Evolutionary conservation across 2,113 vertebrate species (phyloP).

Genomic region (Hemibagrus wyckioides): DNA sequence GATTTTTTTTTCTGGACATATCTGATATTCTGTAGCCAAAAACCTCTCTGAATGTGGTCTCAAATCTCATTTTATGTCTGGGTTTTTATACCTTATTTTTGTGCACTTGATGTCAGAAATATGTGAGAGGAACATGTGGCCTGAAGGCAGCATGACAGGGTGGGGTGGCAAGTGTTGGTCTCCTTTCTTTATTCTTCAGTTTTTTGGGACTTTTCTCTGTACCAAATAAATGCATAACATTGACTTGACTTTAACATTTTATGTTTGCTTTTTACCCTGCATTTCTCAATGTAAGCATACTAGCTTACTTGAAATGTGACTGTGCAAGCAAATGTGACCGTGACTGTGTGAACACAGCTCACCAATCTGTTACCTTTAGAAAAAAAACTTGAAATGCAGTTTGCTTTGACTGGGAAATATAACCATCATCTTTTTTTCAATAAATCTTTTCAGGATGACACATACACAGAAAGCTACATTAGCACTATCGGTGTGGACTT

Average conservation of each 20-base stretch:
- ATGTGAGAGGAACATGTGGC: background rate
- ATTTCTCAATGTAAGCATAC: background rate
- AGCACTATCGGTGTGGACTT: conserved; percentile 99
- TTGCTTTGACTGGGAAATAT: background rate
- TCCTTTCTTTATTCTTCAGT: too few species aligned
- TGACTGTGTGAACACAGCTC: background rate
- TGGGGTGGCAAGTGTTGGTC: background rate
- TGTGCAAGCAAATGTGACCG: background rate
- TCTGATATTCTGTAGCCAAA: background rate
- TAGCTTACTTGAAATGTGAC: background rate
- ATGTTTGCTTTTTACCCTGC: background rate
- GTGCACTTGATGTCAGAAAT: background rate
- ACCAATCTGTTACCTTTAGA: background rate
- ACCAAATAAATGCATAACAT: background rate
- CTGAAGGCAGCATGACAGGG: background rate
- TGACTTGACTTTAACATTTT: background rate
- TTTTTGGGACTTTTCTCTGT: background rate
- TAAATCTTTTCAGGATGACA: conserved; percentile 86
- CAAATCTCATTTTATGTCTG: background rate
- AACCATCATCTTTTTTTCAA: background rate
- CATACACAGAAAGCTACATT: conserved; percentile 99
- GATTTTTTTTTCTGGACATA: background rate
- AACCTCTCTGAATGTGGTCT: background rate
- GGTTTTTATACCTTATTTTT: background rate
- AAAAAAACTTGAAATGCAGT: background rate